Percentiles rank a stretch among this genome's conserved stretches.
Evolutionary conservation across 2,797 vertebrate species (phyloP).

Genomic region (Macroramphosus scolopax): DNA sequence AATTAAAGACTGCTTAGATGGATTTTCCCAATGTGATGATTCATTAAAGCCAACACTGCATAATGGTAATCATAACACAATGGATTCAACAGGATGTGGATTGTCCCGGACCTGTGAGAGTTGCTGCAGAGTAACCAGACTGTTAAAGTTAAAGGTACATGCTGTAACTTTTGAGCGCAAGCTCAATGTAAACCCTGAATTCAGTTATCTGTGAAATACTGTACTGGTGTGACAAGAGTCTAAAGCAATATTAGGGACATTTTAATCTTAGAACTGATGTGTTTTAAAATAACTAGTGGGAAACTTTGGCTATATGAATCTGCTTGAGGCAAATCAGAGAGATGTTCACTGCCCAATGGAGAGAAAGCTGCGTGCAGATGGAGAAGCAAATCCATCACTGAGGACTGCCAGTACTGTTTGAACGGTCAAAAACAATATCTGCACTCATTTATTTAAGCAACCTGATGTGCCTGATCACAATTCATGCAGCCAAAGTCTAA

Average conservation of each 20-base stretch:
- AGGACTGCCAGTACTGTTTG: too few relatives aligned
- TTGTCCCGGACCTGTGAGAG: slow-evolving; percentile 20
- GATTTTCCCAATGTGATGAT: not conserved
- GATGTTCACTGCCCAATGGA: slow-evolving; percentile 30
- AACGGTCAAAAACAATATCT: too few relatives aligned
- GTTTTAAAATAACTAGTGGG: slow-evolving; percentile 10
- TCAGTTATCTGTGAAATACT: slow-evolving; percentile 19
- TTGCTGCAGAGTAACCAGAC: too few relatives aligned
- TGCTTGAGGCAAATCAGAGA: slow-evolving; percentile 34
- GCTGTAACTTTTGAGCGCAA: slow-evolving; percentile 3
- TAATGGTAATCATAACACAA: too few relatives aligned
- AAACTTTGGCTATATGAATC: slow-evolving; percentile 45
- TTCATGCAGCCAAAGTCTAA: slow-evolving; percentile 24
- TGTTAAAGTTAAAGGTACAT: slow-evolving; percentile 10
- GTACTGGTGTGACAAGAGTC: not conserved
- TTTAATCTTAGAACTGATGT: slow-evolving; percentile 2
- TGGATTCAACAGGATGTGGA: slow-evolving; percentile 24
- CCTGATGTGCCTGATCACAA: slow-evolving; percentile 8
- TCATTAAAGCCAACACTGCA: too few relatives aligned
- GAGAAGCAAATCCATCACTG: slow-evolving; percentile 11
- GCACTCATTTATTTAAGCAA: not conserved
- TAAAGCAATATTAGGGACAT: slow-evolving; percentile 5
- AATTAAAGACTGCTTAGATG: slow-evolving; percentile 1
- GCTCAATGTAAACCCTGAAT: slow-evolving; percentile 9
- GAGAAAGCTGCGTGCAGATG: too few relatives aligned